Evolutionary conservation across 2,888 invertebrate species (phyloP), one percentile per base, ranked within the genome.

Genomic region (Salticus scenicus): DNA sequence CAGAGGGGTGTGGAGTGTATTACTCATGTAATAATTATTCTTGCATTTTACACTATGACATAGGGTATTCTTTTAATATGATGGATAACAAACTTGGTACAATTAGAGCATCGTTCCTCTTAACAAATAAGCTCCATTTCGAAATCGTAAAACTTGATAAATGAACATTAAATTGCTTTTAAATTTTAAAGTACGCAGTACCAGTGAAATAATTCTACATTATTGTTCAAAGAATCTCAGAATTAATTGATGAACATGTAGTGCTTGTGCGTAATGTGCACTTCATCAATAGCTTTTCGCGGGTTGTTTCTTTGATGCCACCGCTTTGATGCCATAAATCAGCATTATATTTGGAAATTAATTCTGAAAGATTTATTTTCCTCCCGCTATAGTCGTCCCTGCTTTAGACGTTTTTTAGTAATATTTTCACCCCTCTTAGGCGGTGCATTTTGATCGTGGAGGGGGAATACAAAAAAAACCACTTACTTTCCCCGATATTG

Each of bases 311-410:
- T 57, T 57, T 57, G 57, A 57, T 57, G 17, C 24, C 24, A 5
- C 57, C 57, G 57, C 57, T 24, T 57, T 5, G 24, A 57, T 57
- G 57, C 24, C 20, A 57, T 57, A 57, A 57, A 57, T 57, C 57
- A 57, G 57, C 24, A 57, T 57, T 57, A 24, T 24, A 57, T 57
- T 57, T 57, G 24, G 57, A 57, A 57, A 57, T 57, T 57, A 57
- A 57, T 57, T 57, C 24, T 57, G 24, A 57, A 57, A 57, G 57
- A 57, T 57, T 57, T 57, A 57, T 57, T 57, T n/a, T 24, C 20
- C 1, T 4, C 24, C 24, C 57, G 24, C 12, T 7, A 24, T 57
- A 57, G 24, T 17, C 20, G 17, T 24, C 57, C 57, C 24, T 20
- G 24, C 20, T 24, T 24, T 0, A 8, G 24, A n/a, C 7, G 14